Conservation (phyloP, 2,113 vertebrate genomes). For the Pyrgilauda ruficollis region DNA sequence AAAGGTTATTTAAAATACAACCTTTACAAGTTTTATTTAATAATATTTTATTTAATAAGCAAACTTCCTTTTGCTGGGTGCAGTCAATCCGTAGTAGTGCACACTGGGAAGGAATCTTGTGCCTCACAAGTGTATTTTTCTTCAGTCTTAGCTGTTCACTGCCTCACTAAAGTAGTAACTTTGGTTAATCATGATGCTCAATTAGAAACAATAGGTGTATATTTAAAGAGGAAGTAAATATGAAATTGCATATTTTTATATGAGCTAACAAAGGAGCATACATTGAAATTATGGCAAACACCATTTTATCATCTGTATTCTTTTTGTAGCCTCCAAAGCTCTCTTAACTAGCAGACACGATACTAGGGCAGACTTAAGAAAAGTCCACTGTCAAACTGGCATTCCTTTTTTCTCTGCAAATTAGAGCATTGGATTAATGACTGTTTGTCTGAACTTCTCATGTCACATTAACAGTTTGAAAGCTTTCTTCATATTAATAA, state of each 20-base stretch:
- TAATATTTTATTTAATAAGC: neutral
- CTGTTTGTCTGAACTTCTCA: neutral
- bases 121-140: neutral
- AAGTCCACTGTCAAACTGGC: neutral
- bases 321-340: neutral
- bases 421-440: neutral
- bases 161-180: neutral
- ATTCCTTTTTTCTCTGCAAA: neutral
- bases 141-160: neutral
- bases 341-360: neutral
- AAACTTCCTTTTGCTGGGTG: neutral
- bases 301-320: neutral
- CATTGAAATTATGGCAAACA: neutral
- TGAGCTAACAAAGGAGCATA: neutral
- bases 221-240: neutral
- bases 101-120: neutral
- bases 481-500: neutral
- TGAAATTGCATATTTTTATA: neutral
- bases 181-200: neutral
- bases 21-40: neutral
- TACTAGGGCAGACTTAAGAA: neutral
- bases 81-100: neutral
- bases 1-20: neutral
- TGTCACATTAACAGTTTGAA: neutral
- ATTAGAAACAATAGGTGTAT: neutral